phyloP scores from a whole-genome alignment of 2,113 vertebrate genomes.

The Zootoca vivipara region DNA sequence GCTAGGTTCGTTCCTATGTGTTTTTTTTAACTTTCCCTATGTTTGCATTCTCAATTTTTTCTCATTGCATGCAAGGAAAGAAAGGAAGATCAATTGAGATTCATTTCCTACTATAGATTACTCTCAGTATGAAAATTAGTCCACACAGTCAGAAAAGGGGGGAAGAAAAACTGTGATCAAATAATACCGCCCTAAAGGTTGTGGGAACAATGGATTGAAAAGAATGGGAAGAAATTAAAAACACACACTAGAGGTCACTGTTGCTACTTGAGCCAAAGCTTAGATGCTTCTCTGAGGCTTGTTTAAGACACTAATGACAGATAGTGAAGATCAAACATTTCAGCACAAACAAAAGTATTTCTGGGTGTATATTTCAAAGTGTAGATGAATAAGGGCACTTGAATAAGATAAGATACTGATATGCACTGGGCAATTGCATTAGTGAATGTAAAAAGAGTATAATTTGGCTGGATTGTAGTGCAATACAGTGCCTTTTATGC shows the following conservation, averaged over 20 bases:
- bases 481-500: conserved; percentile 46
- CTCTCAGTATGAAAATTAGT: conserved; percentile 77
- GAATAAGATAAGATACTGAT: conserved; percentile 55
- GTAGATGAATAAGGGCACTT: conserved; percentile 53
- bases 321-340: conserved; percentile 60
- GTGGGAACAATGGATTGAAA: conserved; percentile 65
- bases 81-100: conserved; percentile 69
- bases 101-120: conserved; percentile 58
- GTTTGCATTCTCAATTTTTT: conserved; percentile 51
- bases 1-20: conserved; percentile 35
- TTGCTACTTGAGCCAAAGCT: conserved; percentile 76
- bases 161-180: conserved; percentile 64
- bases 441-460: neutral
- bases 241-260: conserved; percentile 85
- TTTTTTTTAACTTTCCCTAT: conserved; percentile 77
- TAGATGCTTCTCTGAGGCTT: conserved; percentile 40
- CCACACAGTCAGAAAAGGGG: conserved; percentile 56
- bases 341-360: conserved; percentile 37
- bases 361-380: conserved; percentile 58
- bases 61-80: conserved; percentile 68
- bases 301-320: conserved; percentile 41
- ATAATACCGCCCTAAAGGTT: conserved; percentile 76
- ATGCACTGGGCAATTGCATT: conserved; percentile 8
- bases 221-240: conserved; percentile 62
- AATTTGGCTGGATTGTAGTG: conserved; percentile 22